Evolutionary conservation across 2,113 vertebrate genomes (phyloP).

Genomic region (Scalopus aquaticus): DNA sequence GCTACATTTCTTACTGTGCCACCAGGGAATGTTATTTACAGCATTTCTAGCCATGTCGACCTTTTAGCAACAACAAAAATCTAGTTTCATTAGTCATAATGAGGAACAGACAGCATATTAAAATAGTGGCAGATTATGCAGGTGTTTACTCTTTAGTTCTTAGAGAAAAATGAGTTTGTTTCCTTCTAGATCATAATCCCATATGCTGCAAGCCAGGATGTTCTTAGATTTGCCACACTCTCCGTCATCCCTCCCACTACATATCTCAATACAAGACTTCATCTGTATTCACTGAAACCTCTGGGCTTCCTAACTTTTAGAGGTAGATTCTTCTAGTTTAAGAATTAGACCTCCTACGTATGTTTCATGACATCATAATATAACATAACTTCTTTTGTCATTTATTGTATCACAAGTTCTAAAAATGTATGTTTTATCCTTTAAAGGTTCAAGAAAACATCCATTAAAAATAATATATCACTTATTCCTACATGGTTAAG

Average conservation of each 20-base stretch:
- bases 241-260: not conserved
- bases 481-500: not conserved
- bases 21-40: not conserved
- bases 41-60: not conserved
- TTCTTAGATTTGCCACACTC: not conserved
- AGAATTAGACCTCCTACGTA: not conserved
- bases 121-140: not conserved
- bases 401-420: slow-evolving; percentile 2
- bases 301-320: not conserved
- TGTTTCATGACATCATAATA: not conserved
- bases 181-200: not conserved
- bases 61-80: not conserved
- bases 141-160: not conserved
- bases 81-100: not conserved
- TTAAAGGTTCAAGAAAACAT: not conserved
- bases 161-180: not conserved
- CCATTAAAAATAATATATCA: slow-evolving; percentile 3
- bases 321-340: not conserved
- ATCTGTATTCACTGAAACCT: not conserved
- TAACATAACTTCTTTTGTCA: not conserved
- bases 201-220: not conserved
- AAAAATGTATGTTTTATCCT: not conserved
- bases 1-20: not conserved
- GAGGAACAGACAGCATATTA: not conserved
- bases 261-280: not conserved